Evolutionary conservation across 2,113 vertebrate species (phyloP).

Genomic region (Gallinago paraguaiae): DNA sequence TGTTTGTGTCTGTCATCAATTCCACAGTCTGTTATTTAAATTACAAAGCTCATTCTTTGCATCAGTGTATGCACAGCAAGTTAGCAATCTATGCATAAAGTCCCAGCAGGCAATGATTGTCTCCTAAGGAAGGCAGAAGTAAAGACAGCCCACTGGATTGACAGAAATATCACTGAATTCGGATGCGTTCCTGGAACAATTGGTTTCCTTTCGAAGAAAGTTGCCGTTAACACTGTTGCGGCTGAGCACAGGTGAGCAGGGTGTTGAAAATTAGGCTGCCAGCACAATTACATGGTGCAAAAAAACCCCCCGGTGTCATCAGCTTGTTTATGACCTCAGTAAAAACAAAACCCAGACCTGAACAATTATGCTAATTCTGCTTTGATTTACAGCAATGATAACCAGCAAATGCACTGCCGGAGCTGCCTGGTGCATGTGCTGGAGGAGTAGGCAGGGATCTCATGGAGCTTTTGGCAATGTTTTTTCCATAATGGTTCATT

Average conservation of each 20-base stretch:
- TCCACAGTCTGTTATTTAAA: conserved; percentile 61
- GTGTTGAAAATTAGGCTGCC: conserved; percentile 28
- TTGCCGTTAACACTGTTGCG: not conserved
- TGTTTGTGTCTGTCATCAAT: conserved; percentile 32
- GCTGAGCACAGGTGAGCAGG: not conserved
- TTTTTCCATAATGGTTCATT: not conserved
- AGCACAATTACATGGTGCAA: not conserved
- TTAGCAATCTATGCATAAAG: conserved; percentile 66
- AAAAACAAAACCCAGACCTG: not conserved
- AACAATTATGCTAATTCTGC: conserved; percentile 16
- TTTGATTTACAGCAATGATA: conserved; percentile 25
- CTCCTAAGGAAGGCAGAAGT: conserved; percentile 45
- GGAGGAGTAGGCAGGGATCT: not conserved
- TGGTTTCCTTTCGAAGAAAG: conserved; percentile 15
- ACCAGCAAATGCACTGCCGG: not conserved
- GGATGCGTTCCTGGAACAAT: not conserved
- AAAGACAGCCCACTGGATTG: conserved; percentile 34
- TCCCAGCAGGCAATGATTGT: conserved; percentile 63
- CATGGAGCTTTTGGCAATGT: not conserved
- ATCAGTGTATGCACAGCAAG: conserved; percentile 37
- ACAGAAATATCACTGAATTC: conserved; percentile 12
- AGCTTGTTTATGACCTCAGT: conserved; percentile 21
- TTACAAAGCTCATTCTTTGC: conserved; percentile 53
- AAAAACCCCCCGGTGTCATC: not conserved
- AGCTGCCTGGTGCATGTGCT: not conserved